Conservation (phyloP, 2,113 vertebrate species). For the Petroica traversi region DNA sequence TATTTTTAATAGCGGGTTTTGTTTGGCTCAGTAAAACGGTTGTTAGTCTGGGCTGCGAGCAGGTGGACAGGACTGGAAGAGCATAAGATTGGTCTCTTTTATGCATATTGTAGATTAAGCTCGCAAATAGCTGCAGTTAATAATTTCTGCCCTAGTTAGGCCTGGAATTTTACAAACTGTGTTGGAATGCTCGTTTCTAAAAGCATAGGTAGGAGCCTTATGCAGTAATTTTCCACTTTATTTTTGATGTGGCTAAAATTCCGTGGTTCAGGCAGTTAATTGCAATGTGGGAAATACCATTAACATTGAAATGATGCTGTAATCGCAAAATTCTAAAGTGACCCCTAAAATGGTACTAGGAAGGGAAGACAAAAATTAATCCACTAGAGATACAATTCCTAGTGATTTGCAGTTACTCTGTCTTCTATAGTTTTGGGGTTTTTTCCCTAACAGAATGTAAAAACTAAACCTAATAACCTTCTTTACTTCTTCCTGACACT, state of each 20-base stretch:
- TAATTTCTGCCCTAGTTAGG: constrained; percentile 15
- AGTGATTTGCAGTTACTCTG: neutral
- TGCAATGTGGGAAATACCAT: neutral
- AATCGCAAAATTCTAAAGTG: neutral
- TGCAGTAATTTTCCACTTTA: neutral
- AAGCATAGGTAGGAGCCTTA: neutral
- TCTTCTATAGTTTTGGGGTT: neutral
- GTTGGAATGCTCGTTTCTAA: neutral
- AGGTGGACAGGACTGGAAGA: neutral
- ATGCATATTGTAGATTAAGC: neutral
- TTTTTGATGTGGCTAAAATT: neutral
- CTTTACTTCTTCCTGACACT: neutral
- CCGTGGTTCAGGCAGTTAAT: neutral
- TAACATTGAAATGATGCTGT: neutral
- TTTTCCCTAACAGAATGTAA: neutral
- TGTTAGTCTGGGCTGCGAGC: neutral
- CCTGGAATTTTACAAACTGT: neutral
- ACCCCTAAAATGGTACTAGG: neutral
- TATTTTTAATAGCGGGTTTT: neutral
- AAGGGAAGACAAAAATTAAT: neutral
- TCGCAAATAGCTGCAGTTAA: neutral
- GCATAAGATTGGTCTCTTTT: neutral
- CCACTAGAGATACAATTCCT: neutral
- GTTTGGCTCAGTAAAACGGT: neutral
- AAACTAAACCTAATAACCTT: neutral